Evolutionary conservation across 1,140 invertebrate genomes (phyloP), one percentile per base, ranked within the genome.

Genomic region (Cydia amplana): DNA sequence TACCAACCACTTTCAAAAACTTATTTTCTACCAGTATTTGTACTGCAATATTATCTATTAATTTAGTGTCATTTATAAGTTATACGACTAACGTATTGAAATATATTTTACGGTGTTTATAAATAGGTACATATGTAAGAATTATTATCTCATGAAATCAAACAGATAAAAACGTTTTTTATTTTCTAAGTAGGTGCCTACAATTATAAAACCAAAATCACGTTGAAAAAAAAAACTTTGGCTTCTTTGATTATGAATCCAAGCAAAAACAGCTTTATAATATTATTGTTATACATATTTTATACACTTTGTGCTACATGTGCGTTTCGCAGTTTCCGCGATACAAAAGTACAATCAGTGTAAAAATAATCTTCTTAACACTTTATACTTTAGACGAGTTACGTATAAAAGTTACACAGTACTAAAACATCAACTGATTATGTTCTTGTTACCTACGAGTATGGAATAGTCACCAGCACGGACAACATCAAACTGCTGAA

Each of bases 351-450:
- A 81, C 77, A 72, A 78, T 83, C 75, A 80, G 81, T 86, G 84
- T 85, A 88, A 87, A 88, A 90, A 88, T 85, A 88, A 81, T 83
- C 79, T 82, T 49, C 79, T 81, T 82, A 81, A 83, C 80, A 78
- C 80, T 79, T 82, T 83, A 60, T 12, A 60, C 20, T 60, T 60
- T 60, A 81, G 83, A 79, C 77, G 76, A 80, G 85, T 89, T 88
- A 91, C 84, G 87, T 91, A 89, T 88, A 89, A 91, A 91, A 90
- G 79, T 87, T 83, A 82, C 81, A 79, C 63, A 79, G 76, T 77
- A 65, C 43, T 79, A 79, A 80, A 79, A 83, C 75, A 79, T 78
- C 73, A 79, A 82, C 78, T 81, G 79, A 83, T 82, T 83, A 82
- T 80, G 81, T 84, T 85, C 75, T 82, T 76, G 78, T 78, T 79